phyloP scores from a whole-genome alignment of 2,888 invertebrate genomes.

The Rhingia campestris region DNA sequence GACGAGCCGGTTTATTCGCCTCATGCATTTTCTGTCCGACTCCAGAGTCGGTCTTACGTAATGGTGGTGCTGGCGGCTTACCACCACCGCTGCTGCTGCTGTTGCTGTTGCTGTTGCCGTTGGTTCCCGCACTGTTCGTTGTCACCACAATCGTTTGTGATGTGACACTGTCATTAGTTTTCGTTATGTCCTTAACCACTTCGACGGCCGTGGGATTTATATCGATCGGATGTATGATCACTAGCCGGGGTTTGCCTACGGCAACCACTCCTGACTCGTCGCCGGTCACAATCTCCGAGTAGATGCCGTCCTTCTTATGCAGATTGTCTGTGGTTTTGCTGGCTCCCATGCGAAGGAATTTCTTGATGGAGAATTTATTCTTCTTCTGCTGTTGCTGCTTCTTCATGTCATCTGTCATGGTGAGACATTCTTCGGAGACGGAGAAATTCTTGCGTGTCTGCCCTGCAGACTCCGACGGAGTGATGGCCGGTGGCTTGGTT shows the following conservation, averaged over 20 bases:
- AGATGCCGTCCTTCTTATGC: constrained; percentile 82
- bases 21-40: constrained; percentile 81
- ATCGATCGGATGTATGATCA: constrained; percentile 94
- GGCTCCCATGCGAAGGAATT: constrained; percentile 90
- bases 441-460: constrained; percentile 87
- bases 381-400: constrained; percentile 86
- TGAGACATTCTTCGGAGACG: constrained; percentile 89
- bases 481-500: constrained; percentile 80
- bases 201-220: constrained; percentile 92
- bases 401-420: constrained; percentile 74
- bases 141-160: constrained; percentile 81
- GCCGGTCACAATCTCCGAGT: constrained; percentile 82
- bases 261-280: constrained; percentile 79
- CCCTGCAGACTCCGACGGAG: constrained; percentile 86
- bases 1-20: constrained; percentile 87
- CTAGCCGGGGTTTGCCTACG: constrained; percentile 87
- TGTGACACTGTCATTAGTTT: constrained; percentile 80
- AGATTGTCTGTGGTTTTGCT: constrained; percentile 86
- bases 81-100: constrained; percentile 79
- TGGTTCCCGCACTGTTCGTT: constrained; percentile 72
- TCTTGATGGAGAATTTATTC: constrained; percentile 91
- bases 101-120: constrained; percentile 9
- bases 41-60: constrained; percentile 82
- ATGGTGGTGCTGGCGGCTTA: constrained; percentile 91
- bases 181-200: constrained; percentile 87